A percentile compares a stretch with the other conserved stretches of the same genome.
Conservation (phyloP, 2,113 vertebrate genomes). For the Martes martes region DNA sequence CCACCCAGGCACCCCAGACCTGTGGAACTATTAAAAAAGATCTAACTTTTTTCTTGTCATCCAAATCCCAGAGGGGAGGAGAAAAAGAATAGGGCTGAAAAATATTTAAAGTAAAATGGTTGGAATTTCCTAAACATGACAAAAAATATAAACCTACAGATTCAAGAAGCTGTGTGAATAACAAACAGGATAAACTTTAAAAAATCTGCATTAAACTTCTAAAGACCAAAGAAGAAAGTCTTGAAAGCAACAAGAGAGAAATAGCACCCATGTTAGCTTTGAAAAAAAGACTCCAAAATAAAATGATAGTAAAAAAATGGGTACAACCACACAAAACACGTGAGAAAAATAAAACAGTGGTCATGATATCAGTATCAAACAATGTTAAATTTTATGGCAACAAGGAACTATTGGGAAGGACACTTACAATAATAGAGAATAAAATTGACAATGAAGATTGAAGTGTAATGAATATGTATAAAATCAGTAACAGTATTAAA, state of each 20-base stretch:
- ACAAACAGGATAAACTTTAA: neutral
- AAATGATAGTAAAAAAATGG: neutral
- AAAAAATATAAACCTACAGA: neutral
- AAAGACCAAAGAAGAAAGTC: neutral
- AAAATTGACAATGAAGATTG: neutral
- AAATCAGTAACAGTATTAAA: neutral
- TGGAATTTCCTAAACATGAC: neutral
- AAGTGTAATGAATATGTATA: neutral
- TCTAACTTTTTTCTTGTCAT: neutral
- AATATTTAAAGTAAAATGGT: neutral
- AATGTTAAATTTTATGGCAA: neutral
- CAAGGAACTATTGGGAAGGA: neutral
- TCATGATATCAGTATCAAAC: neutral
- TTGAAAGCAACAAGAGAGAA: neutral
- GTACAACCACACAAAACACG: neutral
- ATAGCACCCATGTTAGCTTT: neutral
- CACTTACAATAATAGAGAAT: neutral
- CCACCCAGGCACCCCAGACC: neutral
- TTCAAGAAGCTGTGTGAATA: neutral
- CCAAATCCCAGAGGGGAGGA: neutral
- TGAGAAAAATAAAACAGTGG: neutral
- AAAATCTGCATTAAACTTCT: neutral
- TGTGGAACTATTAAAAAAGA: neutral
- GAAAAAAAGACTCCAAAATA: neutral
- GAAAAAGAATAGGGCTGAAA: neutral